phyloP scores from a whole-genome alignment of 2,888 invertebrate species.

The Gymnoscelis rufifasciata region DNA sequence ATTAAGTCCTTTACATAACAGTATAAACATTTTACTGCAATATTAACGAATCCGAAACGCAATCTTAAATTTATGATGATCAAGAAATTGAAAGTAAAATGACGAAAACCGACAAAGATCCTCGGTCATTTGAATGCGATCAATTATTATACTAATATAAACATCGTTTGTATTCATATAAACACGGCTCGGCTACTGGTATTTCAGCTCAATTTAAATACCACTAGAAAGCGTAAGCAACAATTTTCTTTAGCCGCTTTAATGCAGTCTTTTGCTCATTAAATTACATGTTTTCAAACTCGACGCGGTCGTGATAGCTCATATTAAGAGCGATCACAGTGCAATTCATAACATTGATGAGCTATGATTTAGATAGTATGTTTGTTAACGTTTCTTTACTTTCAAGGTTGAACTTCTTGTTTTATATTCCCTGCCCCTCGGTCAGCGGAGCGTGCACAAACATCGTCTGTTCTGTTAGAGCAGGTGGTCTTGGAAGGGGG shows the following conservation, averaged over 20 bases:
- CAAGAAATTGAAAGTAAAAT: constrained; percentile 36
- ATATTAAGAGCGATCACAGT: constrained; percentile 24
- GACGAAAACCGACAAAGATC: constrained; percentile 32
- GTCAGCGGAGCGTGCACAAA: constrained; percentile 40
- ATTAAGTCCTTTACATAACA: constrained; percentile 33
- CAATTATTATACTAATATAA: constrained; percentile 24
- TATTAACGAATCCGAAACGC: constrained; percentile 33
- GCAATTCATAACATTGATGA: constrained; percentile 10
- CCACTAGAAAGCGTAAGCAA: constrained; percentile 30
- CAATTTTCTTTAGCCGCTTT: constrained; percentile 22
- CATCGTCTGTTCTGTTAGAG: constrained; percentile 42
- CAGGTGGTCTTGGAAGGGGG: constrained; percentile 45
- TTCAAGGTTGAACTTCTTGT: constrained; percentile 38
- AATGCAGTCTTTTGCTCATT: constrained; percentile 25
- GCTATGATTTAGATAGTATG: constrained; percentile 7
- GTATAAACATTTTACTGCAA: constrained; percentile 25
- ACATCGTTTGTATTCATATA: constrained; percentile 19
- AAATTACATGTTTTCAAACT: constrained; percentile 29
- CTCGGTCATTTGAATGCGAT: constrained; percentile 22
- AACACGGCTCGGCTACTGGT: constrained; percentile 16
- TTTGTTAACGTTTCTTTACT: constrained; percentile 26
- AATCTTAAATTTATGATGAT: constrained; percentile 11
- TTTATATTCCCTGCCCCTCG: constrained; percentile 35
- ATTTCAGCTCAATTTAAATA: constrained; percentile 22
- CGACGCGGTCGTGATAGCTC: constrained; percentile 24